Percentiles rank a stretch among this genome's conserved stretches.
phyloP scores from a whole-genome alignment of 53 echinoderm and acorn worm species.

The Paracentrotus lividus region DNA sequence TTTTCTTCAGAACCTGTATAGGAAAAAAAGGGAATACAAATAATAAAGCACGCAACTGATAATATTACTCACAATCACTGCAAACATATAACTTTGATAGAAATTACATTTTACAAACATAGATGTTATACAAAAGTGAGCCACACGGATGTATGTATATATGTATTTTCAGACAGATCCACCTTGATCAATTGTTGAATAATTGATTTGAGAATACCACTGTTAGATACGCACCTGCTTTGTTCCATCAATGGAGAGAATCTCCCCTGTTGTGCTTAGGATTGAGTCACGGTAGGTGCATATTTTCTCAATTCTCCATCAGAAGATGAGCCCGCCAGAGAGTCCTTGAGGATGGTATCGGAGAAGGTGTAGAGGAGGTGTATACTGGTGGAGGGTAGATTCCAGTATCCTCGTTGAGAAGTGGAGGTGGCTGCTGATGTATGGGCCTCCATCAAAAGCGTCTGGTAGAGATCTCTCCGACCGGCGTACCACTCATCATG shows the following conservation, averaged over 20 bases:
- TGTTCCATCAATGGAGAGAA: slow-evolving; percentile 74
- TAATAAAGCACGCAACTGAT: too few relatives aligned
- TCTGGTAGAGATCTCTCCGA: slow-evolving; percentile 75
- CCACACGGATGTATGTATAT: too few relatives aligned
- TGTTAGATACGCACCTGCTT: slow-evolving; percentile 67
- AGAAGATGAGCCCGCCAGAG: slow-evolving; percentile 68
- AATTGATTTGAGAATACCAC: too few relatives aligned
- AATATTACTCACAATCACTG: too few relatives aligned
- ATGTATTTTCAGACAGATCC: not conserved
- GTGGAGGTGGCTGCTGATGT: not conserved
- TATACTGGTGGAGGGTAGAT: slow-evolving; percentile 57
- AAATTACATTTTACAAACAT: too few relatives aligned
- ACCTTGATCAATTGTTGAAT: too few relatives aligned
- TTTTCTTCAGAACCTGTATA: slow-evolving; percentile 60
- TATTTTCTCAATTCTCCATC: slow-evolving; percentile 55
- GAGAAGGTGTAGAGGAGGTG: slow-evolving; percentile 46
- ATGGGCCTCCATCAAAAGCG: slow-evolving; percentile 72
- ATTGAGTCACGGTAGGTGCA: slow-evolving; percentile 62
- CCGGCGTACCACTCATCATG: slow-evolving; percentile 76
- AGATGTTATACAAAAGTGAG: too few relatives aligned
- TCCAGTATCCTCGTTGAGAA: slow-evolving; percentile 67
- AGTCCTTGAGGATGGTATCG: slow-evolving; percentile 71
- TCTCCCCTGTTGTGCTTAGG: slow-evolving; percentile 72
- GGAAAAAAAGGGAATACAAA: too few relatives aligned
- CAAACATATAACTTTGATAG: too few relatives aligned